Base-by-base conservation (phyloP, 2,888 invertebrate genomes). In the Achlya flavicornis region DNA sequence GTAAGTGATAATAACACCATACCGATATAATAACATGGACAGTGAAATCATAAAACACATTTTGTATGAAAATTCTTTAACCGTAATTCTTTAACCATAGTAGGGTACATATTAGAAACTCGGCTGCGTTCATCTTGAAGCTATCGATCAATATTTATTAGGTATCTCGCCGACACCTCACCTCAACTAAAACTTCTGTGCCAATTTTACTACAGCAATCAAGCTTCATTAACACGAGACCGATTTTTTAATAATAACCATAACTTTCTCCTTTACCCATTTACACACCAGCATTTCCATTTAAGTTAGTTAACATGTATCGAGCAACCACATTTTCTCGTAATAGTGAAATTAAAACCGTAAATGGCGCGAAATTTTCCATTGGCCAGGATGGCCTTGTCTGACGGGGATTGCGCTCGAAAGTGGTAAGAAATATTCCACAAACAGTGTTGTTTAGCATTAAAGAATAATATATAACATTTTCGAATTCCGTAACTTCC, bases 271-370 rank as follows among this genome's bases (percentile, higher is more conserved):
- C 53, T 48, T 48, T 48, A 11, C 46, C 48, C 48, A 48, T 48
- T 48, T 48, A 53, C 53, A 53, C 53, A 53, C 53, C 53, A 19
- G 53, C 53, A 41, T 41, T 41, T 41, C 41, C 41, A 41, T 41
- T 41, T 41, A 41, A 41, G 26, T 14, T 32, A 58, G 35, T 58
- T 48, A 63, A 59, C 59, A 59, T 63, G 62, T 32, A 61, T 53
- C n/a, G 57, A 43, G 57, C 57, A 62, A 62, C 33, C 57, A 65
- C 66, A 64, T 73, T 71, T 67, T 70, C 63, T 68, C 53, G 64
- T 63, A 67, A 62, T 63, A 75, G 79, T 69, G 76, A 75, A 79
- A 76, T 68, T 64, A 68, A 53, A 35, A 26, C 69, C 73, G 64
- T 72, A 77, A 57, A 66, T 43, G 68, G 66, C 62, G 62, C 59